Base-by-base conservation (phyloP, 2,113 vertebrate species). In the Hemichromis elongatus region DNA sequence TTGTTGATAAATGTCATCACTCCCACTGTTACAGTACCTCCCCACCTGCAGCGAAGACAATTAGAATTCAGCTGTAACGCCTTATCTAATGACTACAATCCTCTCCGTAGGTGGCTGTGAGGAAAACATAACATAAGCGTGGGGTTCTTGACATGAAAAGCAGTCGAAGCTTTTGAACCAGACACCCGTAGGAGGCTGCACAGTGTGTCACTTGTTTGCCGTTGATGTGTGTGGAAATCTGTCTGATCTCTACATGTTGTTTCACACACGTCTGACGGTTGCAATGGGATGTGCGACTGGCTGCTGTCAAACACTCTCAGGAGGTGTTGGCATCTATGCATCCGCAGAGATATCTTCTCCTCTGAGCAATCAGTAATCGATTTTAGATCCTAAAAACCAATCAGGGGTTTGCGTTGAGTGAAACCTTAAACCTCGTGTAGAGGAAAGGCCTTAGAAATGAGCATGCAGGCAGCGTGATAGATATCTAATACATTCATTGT, bases 381-480 rank as follows among this genome's bases (percentile, higher is more conserved):
- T 78, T 88, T 79, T 63, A 80, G 84, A 88, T 88, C 66, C 61
- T 28, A 79, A 91, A 91, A 90, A 86, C 52, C 55, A 81, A 84
- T 84, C 86, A 9, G 24, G 54, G 4, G 19, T 55, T 42, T 56
- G 7, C 26, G 78, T 52, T 40, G 52, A 45, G 45, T 33, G 33
- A 80, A 81, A 84, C 53, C 26, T 33, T 8, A 59, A 75, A 13
- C 21, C 59, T 45, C 8, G 2, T 73, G 40, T 45, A 45, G 79
- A 61, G 63, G 59, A 70, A 77, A 83, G 10, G 52, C 52, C 7
- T 87, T 42, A 68, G 79, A 80, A 61, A 90, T 55, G 79, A 66
- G 54, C 28, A 45, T 28, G 66, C 40, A 0, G 66, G 68, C 68
- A 45, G 55, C 52, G n/a, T 3, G 13, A 26, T 33, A 78, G 79